Evolutionary conservation across 2,113 vertebrate species (phyloP), one percentile per base, ranked within the genome.

Genomic region (Mesocricetus auratus): DNA sequence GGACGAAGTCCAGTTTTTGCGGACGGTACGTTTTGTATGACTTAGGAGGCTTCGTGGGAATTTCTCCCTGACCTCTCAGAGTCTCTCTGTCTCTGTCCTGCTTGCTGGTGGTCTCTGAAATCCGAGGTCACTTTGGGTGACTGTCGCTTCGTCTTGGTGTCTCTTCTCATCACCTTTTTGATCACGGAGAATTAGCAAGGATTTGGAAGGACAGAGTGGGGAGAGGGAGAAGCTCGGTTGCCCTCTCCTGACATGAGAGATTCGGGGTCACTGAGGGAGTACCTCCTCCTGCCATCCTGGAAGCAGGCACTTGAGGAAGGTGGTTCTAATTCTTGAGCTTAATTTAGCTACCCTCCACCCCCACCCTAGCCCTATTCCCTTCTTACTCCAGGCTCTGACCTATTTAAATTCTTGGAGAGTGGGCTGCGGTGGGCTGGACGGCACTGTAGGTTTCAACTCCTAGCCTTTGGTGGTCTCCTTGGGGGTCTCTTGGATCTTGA

Each of bases 1-100:
- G 94, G 99, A 99, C 97, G 99, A 99, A 97, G 99, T 99, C 89
- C 99, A 99, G 98, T 99, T 99, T 98, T 98, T 99, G 95, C 98
- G 99, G 96, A 99, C 99, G 97, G 99, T 99, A 98, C 98, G 99
- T 99, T 96, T 85, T 91, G 93, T 82, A 88, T 97, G 93, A 5
- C 21, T 68, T 33, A 10, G 74, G 86, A 39, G 86, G 64, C 33
- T 92, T 33, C 15, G 89, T 86, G 89, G 53, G 24, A 19, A 0
- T 53, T 74, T 88, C 39, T 93, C 0, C 12, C 73, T 75, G 19
- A 62, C 45, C 50, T 91, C 77, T 66, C 58, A 91, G 75, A 68
- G 50, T 69, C 58, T 79, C 73, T 94, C 81, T 26, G 69, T 90
- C 47, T 71, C 69, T 77, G 66, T 60, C n/a, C 79, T 82, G 69